Base-by-base conservation (phyloP, 2,797 vertebrate genomes). In the Saxicola maurus region DNA sequence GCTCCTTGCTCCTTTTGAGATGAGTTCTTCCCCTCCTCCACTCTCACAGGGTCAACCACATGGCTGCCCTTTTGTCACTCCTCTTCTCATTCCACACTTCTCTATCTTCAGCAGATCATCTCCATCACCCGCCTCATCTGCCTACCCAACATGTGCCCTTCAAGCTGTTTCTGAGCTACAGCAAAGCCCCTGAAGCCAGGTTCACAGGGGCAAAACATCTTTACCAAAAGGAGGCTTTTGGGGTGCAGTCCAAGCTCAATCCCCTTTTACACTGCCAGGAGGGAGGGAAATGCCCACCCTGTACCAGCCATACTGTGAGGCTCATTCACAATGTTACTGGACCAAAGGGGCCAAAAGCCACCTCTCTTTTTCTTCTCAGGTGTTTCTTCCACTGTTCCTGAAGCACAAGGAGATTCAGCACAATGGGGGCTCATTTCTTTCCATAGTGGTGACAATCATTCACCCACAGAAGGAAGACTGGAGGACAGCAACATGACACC, bases 81-180 rank as follows among this genome's bases (percentile, higher is more conserved):
- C 42, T 35, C 35, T 35, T 35, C 35, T 94, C 76, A 78, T 65
- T 86, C 69, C 38, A 65, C 64, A 45, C 30, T 73, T 89, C 37
- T 21, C 27, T 40, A 82, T 66, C 87, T 87, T 73, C 87, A 64
- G 46, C 45, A 75, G 76, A 87, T 90, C 57, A 74, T 73, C 85
- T 86, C 66, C 69, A 82, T 79, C 92, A 91, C 71, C 66, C 0
- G 1, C 76, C 85, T 73, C 56, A 81, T 82, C 89, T 87, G 85
- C 80, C 91, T 46, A 84, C 74, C 86, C 55, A 93, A 84, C 79
- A 59, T 33, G 56, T 67, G 79, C 82, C 91, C 64, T 83, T 72
- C 87, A 90, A 89, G 87, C 80, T 91, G 69, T 65, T 87, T 61
- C 53, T 77, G 37, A 89, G 75, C 48, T 77, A 55, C 43, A 85